Conservation (phyloP, 2,797 vertebrate species). For the Sphenopsis melanotis region DNA sequence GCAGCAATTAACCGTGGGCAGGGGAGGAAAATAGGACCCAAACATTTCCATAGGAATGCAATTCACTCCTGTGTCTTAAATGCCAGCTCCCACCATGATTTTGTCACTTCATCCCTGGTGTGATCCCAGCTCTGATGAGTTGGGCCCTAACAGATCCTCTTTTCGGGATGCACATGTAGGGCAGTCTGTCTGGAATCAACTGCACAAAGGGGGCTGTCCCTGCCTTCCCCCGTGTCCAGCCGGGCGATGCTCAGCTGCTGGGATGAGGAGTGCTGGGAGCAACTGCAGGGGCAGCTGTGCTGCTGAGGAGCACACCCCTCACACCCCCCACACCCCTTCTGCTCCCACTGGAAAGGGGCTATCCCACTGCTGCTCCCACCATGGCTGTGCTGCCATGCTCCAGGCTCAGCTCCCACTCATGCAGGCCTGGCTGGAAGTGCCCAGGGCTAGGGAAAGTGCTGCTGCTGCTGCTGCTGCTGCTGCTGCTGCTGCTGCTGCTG, state of each 20-base stretch:
- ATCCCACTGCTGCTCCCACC: rapidly evolving
- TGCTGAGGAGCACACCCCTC: background rate
- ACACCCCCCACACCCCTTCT: background rate
- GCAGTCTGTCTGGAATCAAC: conserved; percentile 25
- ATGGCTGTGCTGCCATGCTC: rapidly evolving
- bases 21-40: background rate
- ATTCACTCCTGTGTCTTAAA: background rate
- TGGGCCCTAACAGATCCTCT: background rate
- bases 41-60: background rate
- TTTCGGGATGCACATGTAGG: background rate
- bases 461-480: background rate
- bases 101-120: background rate
- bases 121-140: background rate
- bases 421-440: rapidly evolving
- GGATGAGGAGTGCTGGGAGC: background rate
- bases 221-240: background rate
- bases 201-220: background rate
- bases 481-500: background rate
- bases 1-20: background rate
- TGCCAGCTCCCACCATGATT: background rate
- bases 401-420: rapidly evolving
- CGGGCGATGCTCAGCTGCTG: conserved; percentile 19
- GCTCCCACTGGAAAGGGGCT: background rate
- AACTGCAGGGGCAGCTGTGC: conserved; percentile 32
- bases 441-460: background rate